Percentiles rank a stretch among this genome's conserved stretches.
phyloP scores from a whole-genome alignment of 2,797 vertebrate genomes.

The Halcyon badia region DNA sequence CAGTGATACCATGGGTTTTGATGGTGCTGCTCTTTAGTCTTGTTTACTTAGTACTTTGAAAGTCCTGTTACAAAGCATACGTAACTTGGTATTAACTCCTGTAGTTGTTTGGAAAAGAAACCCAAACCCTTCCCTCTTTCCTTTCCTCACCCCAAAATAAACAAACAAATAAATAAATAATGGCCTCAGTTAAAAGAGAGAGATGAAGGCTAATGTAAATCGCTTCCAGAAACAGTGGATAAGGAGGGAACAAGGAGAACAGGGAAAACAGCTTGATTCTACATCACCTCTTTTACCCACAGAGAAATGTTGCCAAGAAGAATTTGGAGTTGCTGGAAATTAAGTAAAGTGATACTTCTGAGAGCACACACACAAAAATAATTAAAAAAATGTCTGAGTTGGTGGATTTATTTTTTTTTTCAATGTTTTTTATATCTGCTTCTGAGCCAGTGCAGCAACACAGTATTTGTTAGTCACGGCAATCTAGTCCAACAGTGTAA shows the following conservation, averaged over 20 bases:
- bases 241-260: neutral
- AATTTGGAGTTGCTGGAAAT: slow-evolving; percentile 17
- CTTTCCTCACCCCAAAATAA: neutral
- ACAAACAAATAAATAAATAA: neutral
- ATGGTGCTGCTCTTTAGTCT: neutral
- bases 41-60: neutral
- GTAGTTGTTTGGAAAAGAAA: neutral
- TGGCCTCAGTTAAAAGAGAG: neutral
- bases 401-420: neutral
- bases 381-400: neutral
- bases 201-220: slow-evolving; percentile 27
- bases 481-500: neutral
- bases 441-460: neutral
- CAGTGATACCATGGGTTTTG: neutral
- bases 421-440: neutral
- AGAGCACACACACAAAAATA: neutral
- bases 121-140: neutral
- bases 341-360: neutral
- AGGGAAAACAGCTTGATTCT: neutral
- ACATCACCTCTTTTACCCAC: neutral
- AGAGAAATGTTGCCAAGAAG: neutral
- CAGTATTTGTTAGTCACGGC: neutral
- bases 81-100: neutral
- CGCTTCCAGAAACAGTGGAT: slow-evolving; percentile 14
- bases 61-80: neutral